phyloP scores from a whole-genome alignment of 1,140 invertebrate species.

The Nasonia giraulti region DNA sequence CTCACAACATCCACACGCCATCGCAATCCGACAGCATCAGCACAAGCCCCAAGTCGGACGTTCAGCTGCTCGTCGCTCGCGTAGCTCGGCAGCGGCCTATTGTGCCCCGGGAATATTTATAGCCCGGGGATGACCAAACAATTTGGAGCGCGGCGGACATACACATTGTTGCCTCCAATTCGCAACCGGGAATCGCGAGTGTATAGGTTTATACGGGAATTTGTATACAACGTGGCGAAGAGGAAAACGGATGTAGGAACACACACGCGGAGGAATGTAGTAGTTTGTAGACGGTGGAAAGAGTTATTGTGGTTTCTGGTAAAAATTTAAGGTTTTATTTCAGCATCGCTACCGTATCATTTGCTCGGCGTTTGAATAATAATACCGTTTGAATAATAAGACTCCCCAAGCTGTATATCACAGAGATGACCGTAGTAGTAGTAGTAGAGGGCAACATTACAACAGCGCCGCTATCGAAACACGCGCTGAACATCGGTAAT shows the following conservation, averaged over 20 bases:
- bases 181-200: neutral
- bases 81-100: slow-evolving; percentile 23
- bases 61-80: slow-evolving; percentile 57
- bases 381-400: neutral
- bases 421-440: neutral
- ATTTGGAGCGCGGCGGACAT: slow-evolving; percentile 35
- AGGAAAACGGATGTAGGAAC: too few relatives aligned
- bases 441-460: neutral
- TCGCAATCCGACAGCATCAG: neutral
- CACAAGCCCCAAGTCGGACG: slow-evolving; percentile 18
- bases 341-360: neutral
- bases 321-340: neutral
- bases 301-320: neutral
- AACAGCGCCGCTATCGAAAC: neutral
- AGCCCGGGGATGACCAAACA: slow-evolving; percentile 66
- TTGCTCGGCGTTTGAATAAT: neutral
- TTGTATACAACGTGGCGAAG: too few relatives aligned
- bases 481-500: neutral
- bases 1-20: too few relatives aligned
- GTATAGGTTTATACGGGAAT: neutral
- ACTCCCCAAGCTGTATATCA: neutral
- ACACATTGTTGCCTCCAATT: slow-evolving; percentile 34
- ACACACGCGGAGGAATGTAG: too few relatives aligned
- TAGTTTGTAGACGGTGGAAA: too few relatives aligned
- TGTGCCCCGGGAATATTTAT: slow-evolving; percentile 63